These are phyloP conservation scores for Drosophila willistoni DNA, from an alignment of 1,140 invertebrate genomes.

Conservation along the genomic window DNA sequence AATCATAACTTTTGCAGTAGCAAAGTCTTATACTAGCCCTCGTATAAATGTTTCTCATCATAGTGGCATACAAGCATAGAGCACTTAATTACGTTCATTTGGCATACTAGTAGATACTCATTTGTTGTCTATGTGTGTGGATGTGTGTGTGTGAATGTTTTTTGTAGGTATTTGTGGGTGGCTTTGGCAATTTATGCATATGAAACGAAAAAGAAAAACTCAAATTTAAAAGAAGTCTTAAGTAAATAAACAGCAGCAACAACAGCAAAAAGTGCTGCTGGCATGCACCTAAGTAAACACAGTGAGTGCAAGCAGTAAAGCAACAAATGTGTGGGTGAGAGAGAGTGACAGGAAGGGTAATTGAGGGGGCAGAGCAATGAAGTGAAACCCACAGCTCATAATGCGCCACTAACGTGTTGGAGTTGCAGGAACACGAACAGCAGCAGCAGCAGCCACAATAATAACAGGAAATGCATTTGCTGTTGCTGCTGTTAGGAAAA, in stretches of 20 bases:
- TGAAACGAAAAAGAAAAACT: slow-evolving; percentile 47
- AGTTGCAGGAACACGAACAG: slow-evolving; percentile 30
- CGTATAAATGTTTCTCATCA: neutral
- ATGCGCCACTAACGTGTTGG: slow-evolving; percentile 55
- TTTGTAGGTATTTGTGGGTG: slow-evolving; percentile 43
- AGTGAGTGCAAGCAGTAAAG: slow-evolving; percentile 62
- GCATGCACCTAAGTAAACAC: slow-evolving; percentile 62
- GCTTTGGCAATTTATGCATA: slow-evolving; percentile 65
- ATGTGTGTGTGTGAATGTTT: slow-evolving; percentile 30
- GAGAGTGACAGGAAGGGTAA: neutral
- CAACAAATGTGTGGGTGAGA: slow-evolving; percentile 45
- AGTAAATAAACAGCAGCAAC: slow-evolving; percentile 67
- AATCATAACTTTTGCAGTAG: no score
- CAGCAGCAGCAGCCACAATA: slow-evolving; percentile 47
- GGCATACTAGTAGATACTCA: slow-evolving; percentile 31
- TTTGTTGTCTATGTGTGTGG: slow-evolving; percentile 9
- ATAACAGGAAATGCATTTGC: slow-evolving; percentile 76
- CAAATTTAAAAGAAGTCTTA: slow-evolving; percentile 74
- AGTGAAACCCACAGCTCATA: slow-evolving; percentile 48
- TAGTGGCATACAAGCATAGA: slow-evolving; percentile 10
- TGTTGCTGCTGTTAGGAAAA: slow-evolving; percentile 71
- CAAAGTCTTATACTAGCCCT: neutral
- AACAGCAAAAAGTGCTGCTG: slow-evolving; percentile 64
- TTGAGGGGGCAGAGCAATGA: slow-evolving; percentile 13
- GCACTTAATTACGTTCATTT: slow-evolving; percentile 79